These are phyloP conservation scores for Altica lythri DNA, from an alignment of 2,888 invertebrate species.

Conservation along the genomic window DNA sequence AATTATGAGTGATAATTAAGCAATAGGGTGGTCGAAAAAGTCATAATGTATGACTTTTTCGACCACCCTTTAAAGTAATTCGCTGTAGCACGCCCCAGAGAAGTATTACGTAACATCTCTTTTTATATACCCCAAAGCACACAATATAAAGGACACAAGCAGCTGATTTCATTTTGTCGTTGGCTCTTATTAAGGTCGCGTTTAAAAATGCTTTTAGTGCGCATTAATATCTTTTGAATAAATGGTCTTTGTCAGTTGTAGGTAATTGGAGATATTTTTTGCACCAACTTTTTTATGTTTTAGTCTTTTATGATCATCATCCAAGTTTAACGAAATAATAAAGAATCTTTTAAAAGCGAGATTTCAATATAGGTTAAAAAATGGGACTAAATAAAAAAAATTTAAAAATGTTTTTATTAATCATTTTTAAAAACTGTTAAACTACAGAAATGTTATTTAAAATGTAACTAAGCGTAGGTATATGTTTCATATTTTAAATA, in stretches of 20 bases:
- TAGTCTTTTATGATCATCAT: constrained; percentile 10
- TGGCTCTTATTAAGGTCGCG: constrained; percentile 36
- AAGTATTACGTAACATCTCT: constrained; percentile 20
- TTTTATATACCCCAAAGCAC: constrained; percentile 22
- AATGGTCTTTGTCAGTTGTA: constrained; percentile 28
- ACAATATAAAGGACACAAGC: constrained; percentile 27
- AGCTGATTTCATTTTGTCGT: constrained; percentile 40
- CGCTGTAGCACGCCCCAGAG: constrained; percentile 6
- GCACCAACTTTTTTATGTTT: neutral
- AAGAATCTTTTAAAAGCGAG: too few relatives aligned
- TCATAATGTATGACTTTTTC: too few relatives aligned
- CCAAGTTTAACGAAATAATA: constrained; percentile 20
- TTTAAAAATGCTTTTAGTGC: constrained; percentile 42
- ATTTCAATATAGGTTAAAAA: too few relatives aligned
- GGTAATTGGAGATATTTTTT: constrained; percentile 23
- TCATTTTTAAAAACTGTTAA: too few relatives aligned
- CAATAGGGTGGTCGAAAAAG: too few relatives aligned
- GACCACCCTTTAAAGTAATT: too few relatives aligned
- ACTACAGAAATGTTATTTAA: too few relatives aligned
- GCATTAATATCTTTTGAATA: constrained; percentile 36
- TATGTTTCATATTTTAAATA: too few relatives aligned
- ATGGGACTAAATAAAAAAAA: too few relatives aligned
- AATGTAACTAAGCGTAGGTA: too few relatives aligned
- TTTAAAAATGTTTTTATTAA: too few relatives aligned
- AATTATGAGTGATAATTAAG: too few relatives aligned